Percentiles rank a stretch among this genome's conserved stretches.
Evolutionary conservation across 2,113 vertebrate species (phyloP).

Genomic region (Triplophysa tibetana): DNA sequence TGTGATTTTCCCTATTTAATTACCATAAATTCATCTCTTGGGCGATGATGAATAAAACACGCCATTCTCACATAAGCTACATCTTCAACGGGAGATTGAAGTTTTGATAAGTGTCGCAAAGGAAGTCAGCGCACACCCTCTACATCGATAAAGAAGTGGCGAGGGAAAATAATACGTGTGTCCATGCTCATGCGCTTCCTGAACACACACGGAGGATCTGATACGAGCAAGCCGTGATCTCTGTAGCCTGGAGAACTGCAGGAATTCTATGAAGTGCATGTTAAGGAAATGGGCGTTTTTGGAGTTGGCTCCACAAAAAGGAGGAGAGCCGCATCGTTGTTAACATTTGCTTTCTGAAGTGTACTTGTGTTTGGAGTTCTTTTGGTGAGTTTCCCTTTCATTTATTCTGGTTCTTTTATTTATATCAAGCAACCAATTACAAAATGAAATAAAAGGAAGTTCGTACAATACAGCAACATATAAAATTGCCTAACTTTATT

Average conservation of each 20-base stretch:
- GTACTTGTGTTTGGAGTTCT: conserved; percentile 8
- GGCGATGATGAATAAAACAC: conserved; percentile 26
- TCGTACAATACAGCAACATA: background rate
- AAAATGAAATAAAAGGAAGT: background rate
- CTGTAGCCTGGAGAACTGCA: background rate
- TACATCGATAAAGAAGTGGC: background rate
- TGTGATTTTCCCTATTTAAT: conserved; percentile 40
- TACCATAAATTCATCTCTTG: conserved; percentile 18
- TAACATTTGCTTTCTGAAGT: background rate
- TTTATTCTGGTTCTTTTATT: background rate
- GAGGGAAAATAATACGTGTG: conserved; percentile 32
- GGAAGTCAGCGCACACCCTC: conserved; percentile 17
- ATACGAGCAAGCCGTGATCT: conserved; percentile 21
- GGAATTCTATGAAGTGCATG: conserved; percentile 57
- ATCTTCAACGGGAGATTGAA: conserved; percentile 23
- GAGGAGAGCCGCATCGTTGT: background rate
- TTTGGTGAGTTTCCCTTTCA: conserved; percentile 22
- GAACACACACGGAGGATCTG: conserved; percentile 63
- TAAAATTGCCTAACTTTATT: background rate
- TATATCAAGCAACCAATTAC: background rate
- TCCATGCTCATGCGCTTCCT: conserved; percentile 17
- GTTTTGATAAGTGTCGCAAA: conserved; percentile 1
- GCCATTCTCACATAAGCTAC: background rate
- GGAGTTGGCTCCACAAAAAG: conserved; percentile 40
- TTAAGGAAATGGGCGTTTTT: conserved; percentile 73